Conservation (phyloP, 2,113 vertebrate species). For the Zosterops lateralis region DNA sequence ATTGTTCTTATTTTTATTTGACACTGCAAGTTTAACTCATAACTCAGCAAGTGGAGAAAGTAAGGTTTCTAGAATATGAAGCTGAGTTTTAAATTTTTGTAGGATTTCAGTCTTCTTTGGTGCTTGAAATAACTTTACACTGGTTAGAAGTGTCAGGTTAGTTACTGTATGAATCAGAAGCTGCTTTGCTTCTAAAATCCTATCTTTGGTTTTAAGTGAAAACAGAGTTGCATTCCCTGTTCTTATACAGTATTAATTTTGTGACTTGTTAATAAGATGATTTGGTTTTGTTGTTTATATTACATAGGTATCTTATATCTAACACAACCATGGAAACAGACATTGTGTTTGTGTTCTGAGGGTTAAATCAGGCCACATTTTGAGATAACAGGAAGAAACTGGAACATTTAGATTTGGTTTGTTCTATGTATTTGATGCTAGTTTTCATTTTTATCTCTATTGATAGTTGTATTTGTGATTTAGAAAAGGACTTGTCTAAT, state of each 20-base stretch:
- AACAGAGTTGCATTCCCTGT: neutral
- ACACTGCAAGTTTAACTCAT: neutral
- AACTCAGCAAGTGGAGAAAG: neutral
- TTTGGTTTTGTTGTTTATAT: neutral
- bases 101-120: neutral
- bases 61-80: neutral
- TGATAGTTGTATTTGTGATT: constrained; percentile 35
- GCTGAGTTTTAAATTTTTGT: neutral
- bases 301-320: neutral
- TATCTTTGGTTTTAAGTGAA: neutral
- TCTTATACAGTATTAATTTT: neutral
- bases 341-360: neutral
- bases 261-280: neutral
- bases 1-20: neutral
- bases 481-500: constrained; percentile 26
- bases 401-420: neutral
- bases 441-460: constrained; percentile 32
- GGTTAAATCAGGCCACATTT: neutral
- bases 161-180: neutral
- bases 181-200: neutral
- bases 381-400: neutral
- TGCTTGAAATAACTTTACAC: neutral
- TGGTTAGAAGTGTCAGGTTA: neutral
- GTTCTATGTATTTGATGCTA: neutral
- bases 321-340: neutral